Percentiles rank a stretch among this genome's conserved stretches.
Conservation (phyloP, 2,797 vertebrate species). For the Liasis olivaceus region DNA sequence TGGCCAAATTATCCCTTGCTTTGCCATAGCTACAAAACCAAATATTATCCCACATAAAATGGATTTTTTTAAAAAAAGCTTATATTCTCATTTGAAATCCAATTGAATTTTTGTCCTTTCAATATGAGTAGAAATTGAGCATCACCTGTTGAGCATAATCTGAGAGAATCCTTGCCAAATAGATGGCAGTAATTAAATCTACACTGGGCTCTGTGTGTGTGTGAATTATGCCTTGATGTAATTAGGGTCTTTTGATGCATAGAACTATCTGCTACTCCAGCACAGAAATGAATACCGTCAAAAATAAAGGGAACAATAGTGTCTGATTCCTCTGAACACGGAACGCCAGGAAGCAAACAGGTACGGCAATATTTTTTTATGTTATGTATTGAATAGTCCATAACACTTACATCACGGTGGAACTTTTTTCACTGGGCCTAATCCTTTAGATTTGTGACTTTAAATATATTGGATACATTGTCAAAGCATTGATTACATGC, state of each 20-base stretch:
- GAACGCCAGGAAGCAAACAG: not conserved
- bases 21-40: not conserved
- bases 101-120: not conserved
- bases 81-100: not conserved
- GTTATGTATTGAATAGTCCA: no score
- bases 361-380: not conserved
- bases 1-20: not conserved
- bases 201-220: not conserved
- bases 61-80: not conserved
- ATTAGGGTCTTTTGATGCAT: slow-evolving; percentile 19
- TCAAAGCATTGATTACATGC: no score
- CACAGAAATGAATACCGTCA: not conserved
- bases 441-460: no score
- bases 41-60: accelerated
- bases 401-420: no score
- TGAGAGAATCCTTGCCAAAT: slow-evolving; percentile 14
- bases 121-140: not conserved
- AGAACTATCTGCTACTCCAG: not conserved
- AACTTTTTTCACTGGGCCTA: no score
- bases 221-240: not conserved
- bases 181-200: slow-evolving; percentile 23
- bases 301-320: slow-evolving; percentile 1
- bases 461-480: no score
- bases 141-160: slow-evolving; percentile 9
- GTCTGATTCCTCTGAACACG: not conserved